These are phyloP conservation scores for Biston stratarius DNA, from an alignment of 2,888 invertebrate genomes.

Conservation along the genomic window DNA sequence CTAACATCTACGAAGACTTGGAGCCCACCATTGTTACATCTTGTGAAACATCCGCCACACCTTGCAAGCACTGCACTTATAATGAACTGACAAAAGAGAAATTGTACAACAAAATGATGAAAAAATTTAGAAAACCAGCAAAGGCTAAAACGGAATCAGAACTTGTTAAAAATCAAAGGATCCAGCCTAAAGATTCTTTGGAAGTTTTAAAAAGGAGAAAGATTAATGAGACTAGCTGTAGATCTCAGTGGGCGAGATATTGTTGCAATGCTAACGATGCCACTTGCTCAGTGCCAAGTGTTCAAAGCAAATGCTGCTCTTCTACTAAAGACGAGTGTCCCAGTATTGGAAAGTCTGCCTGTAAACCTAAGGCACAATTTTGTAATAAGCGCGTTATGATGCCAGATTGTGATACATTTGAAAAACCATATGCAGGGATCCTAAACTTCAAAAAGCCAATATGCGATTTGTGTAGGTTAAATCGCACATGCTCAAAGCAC, in stretches of 20 bases:
- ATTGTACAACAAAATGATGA: slow-evolving; percentile 47
- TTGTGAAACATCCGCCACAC: slow-evolving; percentile 51
- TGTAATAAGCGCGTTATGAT: slow-evolving; percentile 52
- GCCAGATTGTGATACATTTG: slow-evolving; percentile 51
- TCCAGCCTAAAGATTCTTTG: slow-evolving; percentile 72
- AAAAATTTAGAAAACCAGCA: slow-evolving; percentile 45
- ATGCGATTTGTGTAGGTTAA: slow-evolving; percentile 50
- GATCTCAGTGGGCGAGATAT: slow-evolving; percentile 55
- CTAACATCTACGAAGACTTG: slow-evolving; percentile 67
- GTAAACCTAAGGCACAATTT: slow-evolving; percentile 32
- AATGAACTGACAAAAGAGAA: slow-evolving; percentile 34
- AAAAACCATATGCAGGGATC: slow-evolving; percentile 53
- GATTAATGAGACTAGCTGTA: slow-evolving; percentile 62
- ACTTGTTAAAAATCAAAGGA: slow-evolving; percentile 45
- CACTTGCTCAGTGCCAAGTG: slow-evolving; percentile 48
- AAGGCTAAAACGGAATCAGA: slow-evolving; percentile 42
- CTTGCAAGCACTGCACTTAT: slow-evolving; percentile 50
- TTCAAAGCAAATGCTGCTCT: slow-evolving; percentile 44
- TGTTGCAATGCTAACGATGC: slow-evolving; percentile 33
- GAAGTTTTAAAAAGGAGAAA: slow-evolving; percentile 69
- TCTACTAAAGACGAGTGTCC: slow-evolving; percentile 34
- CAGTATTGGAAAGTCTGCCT: slow-evolving; percentile 28
- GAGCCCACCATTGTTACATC: slow-evolving; percentile 57
- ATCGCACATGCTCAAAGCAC: slow-evolving; percentile 48
- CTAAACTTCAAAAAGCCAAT: slow-evolving; percentile 51